Conservation (phyloP, 2,888 invertebrate species). For the Fragum sueziense region DNA sequence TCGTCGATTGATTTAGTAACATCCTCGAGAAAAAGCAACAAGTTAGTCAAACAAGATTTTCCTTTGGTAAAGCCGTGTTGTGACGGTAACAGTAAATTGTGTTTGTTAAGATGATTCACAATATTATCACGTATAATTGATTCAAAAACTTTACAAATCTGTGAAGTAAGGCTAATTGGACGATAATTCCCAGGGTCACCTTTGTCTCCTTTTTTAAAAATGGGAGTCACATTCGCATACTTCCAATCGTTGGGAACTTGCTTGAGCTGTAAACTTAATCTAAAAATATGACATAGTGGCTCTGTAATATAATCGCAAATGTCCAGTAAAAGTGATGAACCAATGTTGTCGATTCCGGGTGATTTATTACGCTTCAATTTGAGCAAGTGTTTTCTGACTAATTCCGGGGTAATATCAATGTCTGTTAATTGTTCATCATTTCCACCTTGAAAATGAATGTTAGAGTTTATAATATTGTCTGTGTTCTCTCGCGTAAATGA, state of each 20-base stretch:
- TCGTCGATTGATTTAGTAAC: not conserved
- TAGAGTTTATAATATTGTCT: too few relatives aligned
- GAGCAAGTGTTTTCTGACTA: too few relatives aligned
- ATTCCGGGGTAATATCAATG: too few relatives aligned
- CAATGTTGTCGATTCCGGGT: not conserved
- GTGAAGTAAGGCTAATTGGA: not conserved
- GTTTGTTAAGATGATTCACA: not conserved
- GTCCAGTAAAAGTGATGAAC: not conserved
- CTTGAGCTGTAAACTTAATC: not conserved
- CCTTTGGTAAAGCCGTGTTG: not conserved
- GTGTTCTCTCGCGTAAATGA: too few relatives aligned
- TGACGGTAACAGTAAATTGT: too few relatives aligned
- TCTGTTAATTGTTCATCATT: too few relatives aligned
- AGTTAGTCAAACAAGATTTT: not conserved
- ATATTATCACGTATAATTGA: not conserved
- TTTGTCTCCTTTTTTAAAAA: slow-evolving; percentile 26
- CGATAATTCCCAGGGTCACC: slow-evolving; percentile 12
- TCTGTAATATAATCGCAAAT: slow-evolving; percentile 18
- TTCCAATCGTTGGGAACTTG: slow-evolving; percentile 25
- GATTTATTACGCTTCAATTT: not conserved
- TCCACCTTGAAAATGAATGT: too few relatives aligned
- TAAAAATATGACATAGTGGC: slow-evolving; percentile 10
- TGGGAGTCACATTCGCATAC: slow-evolving; percentile 8
- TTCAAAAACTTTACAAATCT: not conserved
- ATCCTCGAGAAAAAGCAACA: not conserved